Percentiles rank a stretch among this genome's conserved stretches.
These are phyloP conservation scores for Galeopsomyia nigrocyanea DNA, from an alignment of 2,888 invertebrate species.

Conservation along the genomic window DNA sequence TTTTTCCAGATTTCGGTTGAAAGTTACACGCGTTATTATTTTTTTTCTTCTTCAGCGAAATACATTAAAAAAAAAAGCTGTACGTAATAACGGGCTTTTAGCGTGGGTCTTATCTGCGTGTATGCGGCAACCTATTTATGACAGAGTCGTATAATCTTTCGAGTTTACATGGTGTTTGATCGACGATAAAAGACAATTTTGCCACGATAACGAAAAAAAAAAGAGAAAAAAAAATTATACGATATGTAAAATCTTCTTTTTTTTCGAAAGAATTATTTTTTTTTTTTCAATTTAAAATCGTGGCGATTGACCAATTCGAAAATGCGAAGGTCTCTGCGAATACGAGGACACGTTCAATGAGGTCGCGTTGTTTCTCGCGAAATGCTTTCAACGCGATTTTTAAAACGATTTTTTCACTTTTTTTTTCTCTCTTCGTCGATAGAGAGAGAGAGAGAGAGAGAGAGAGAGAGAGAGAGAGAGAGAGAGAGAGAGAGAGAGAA, in stretches of 20 bases:
- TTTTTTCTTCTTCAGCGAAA: too few relatives aligned
- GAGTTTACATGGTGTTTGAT: conserved; percentile 18
- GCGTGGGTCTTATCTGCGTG: conserved; percentile 6
- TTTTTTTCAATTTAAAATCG: too few relatives aligned
- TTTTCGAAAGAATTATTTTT: too few relatives aligned
- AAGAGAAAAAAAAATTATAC: not conserved
- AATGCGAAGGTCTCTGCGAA: too few relatives aligned
- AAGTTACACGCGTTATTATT: conserved; percentile 6
- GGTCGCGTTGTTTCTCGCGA: too few relatives aligned
- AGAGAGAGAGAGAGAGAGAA: not conserved
- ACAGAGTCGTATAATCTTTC: conserved; percentile 15
- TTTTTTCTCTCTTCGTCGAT: too few relatives aligned
- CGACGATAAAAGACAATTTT: conserved; percentile 9
- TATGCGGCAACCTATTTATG: conserved; percentile 2
- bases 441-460: not conserved
- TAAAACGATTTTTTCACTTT: too few relatives aligned
- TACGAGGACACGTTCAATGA: too few relatives aligned
- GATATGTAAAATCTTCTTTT: not conserved
- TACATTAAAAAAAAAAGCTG: not conserved
- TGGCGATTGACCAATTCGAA: too few relatives aligned
- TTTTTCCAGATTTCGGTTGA: not conserved
- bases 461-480: not conserved
- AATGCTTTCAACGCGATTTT: too few relatives aligned
- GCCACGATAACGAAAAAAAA: conserved; percentile 8
- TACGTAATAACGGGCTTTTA: conserved; percentile 6